Evolutionary conservation across 2,797 vertebrate species (phyloP).

Genomic region (Acanthurus tractus): DNA sequence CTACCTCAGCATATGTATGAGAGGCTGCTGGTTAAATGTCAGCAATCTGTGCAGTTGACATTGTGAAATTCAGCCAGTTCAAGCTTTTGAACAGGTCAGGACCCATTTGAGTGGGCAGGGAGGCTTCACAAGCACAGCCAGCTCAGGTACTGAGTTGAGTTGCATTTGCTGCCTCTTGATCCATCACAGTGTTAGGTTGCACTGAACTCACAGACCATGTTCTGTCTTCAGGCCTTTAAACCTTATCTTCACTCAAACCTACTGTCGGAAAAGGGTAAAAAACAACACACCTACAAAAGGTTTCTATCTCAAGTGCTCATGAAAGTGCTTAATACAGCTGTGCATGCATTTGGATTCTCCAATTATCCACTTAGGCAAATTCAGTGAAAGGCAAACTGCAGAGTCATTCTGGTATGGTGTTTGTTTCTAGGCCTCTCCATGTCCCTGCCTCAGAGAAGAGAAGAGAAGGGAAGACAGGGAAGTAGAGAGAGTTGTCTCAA

Average conservation of each 20-base stretch:
- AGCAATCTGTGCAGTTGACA: constrained; percentile 23
- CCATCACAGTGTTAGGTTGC: constrained; percentile 45
- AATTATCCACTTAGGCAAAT: constrained; percentile 63
- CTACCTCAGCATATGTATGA: constrained; percentile 6
- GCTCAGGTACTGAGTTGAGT: constrained; percentile 23
- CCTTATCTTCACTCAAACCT: constrained; percentile 16
- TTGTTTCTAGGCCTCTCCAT: constrained; percentile 55
- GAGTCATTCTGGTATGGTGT: constrained; percentile 69
- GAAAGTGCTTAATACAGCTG: constrained; percentile 29
- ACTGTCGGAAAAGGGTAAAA: not conserved
- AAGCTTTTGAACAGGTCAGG: constrained; percentile 53
- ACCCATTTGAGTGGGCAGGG: constrained; percentile 46
- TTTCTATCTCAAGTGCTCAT: constrained; percentile 25
- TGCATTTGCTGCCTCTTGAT: constrained; percentile 45
- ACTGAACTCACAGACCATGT: constrained; percentile 18
- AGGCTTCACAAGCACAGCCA: constrained; percentile 31
- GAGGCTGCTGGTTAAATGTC: constrained; percentile 34
- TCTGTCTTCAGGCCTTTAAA: constrained; percentile 26
- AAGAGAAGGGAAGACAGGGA: constrained; percentile 36
- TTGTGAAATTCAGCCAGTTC: constrained; percentile 36
- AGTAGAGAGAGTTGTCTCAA: constrained; percentile 37
- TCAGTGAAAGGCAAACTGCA: constrained; percentile 70
- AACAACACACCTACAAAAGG: constrained; percentile 18
- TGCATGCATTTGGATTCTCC: constrained; percentile 38
- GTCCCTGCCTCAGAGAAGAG: constrained; percentile 35